Conservation (phyloP, 2,797 vertebrate genomes). For the Manis pentadactyla region DNA sequence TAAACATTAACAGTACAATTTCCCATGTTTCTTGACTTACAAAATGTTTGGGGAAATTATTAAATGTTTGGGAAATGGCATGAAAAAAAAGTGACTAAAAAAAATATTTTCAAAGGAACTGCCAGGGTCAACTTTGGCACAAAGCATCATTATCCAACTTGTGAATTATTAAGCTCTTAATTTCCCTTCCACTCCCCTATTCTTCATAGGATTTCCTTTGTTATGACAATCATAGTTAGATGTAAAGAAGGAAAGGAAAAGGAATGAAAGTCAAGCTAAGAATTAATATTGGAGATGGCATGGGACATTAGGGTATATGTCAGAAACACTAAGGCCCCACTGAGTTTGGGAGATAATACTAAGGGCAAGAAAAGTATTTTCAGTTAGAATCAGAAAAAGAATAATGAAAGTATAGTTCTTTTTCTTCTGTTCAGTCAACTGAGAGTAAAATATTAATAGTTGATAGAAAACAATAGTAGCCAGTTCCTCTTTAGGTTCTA, state of each 20-base stretch:
- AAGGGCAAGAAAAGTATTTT: not conserved
- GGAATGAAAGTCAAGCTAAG: not conserved
- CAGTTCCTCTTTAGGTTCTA: not conserved
- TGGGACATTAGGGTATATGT: not conserved
- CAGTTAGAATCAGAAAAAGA: not conserved
- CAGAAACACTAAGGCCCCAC: not conserved
- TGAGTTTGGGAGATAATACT: not conserved
- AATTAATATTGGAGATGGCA: not conserved
- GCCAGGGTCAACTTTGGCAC: not conserved
- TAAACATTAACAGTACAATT: not conserved
- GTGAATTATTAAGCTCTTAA: not conserved
- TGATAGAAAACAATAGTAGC: not conserved
- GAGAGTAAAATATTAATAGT: not conserved
- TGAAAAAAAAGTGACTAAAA: not conserved
- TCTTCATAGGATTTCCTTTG: not conserved
- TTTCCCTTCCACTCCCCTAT: not conserved
- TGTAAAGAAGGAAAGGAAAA: not conserved
- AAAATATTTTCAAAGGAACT: constrained; percentile 21
- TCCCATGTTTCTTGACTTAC: not conserved
- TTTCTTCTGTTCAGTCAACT: not conserved
- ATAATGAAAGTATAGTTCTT: not conserved
- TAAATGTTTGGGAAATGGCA: not conserved
- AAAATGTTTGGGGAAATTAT: not conserved
- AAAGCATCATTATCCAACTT: not conserved
- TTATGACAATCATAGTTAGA: not conserved